phyloP scores from a whole-genome alignment of 2,797 vertebrate genomes.

The Syndactyla subalaris region DNA sequence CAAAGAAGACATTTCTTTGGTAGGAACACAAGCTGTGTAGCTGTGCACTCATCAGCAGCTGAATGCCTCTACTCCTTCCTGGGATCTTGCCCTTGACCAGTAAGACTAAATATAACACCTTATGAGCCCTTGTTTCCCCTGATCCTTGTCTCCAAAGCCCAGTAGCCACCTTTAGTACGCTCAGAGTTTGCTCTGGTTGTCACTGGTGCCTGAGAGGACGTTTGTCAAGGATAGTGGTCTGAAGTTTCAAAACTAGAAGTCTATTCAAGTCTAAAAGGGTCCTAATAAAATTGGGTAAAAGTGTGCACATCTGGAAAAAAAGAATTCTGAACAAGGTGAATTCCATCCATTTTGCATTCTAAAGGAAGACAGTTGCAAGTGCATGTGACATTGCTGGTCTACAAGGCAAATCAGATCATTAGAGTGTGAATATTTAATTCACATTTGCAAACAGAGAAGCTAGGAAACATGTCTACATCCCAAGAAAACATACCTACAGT shows the following conservation, averaged over 20 bases:
- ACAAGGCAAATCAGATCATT: neutral
- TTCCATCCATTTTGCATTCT: neutral
- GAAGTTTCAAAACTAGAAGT: neutral
- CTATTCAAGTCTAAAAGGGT: neutral
- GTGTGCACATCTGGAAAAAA: neutral
- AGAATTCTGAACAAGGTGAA: neutral
- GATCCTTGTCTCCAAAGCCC: neutral
- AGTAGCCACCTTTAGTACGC: neutral
- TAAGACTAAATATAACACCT: neutral
- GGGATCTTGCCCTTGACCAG: neutral
- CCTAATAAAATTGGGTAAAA: neutral
- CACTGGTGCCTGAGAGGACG: neutral
- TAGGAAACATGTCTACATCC: neutral
- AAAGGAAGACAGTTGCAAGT: neutral
- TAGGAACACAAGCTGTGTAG: neutral
- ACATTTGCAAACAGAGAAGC: neutral
- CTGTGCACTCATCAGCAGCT: neutral
- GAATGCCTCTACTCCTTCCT: neutral
- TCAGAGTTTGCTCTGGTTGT: neutral
- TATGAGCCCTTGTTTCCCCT: neutral
- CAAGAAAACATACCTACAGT: neutral
- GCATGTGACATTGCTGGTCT: neutral
- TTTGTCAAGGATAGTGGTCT: neutral
- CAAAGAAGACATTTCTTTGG: neutral
- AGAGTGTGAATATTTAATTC: neutral